These are phyloP conservation scores for Drosophila prolongata DNA, from an alignment of 2,888 invertebrate genomes.

Conservation along the genomic window DNA sequence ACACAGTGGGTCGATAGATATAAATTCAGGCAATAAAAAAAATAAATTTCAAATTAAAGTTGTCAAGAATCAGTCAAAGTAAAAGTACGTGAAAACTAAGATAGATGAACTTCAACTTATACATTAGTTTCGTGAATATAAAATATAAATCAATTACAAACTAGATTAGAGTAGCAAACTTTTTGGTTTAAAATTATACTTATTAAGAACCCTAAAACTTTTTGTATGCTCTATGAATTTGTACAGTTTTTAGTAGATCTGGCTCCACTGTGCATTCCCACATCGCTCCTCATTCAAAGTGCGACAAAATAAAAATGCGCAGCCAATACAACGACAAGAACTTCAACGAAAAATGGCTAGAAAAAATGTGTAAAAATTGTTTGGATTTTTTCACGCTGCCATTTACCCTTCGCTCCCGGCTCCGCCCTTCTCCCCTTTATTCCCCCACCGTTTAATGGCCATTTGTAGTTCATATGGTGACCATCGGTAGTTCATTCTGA, in stretches of 20 bases:
- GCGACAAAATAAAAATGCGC: constrained; percentile 45
- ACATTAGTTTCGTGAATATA: too few species aligned
- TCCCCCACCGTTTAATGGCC: constrained; percentile 49
- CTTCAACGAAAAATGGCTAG: constrained; percentile 42
- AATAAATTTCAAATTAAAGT: too few species aligned
- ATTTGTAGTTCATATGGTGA: constrained; percentile 70
- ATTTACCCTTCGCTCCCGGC: constrained; percentile 16
- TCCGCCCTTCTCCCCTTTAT: constrained; percentile 10
- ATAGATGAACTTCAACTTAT: too few species aligned
- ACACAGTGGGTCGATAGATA: constrained; percentile 34
- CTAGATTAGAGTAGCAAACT: too few species aligned
- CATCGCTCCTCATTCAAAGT: constrained; percentile 7
- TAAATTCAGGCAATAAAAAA: neutral
- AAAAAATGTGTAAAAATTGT: constrained; percentile 66
- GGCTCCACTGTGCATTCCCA: constrained; percentile 43
- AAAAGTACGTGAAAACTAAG: too few species aligned
- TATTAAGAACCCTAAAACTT: too few species aligned
- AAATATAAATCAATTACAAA: too few species aligned
- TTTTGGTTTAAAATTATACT: too few species aligned
- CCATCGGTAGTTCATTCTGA: constrained; percentile 65
- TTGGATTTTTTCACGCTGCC: constrained; percentile 38
- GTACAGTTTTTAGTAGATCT: too few species aligned
- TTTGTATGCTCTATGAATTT: too few species aligned
- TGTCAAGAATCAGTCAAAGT: too few species aligned
- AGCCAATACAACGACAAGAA: constrained; percentile 31